These are phyloP conservation scores for Mesembrinibis cayennensis DNA, from an alignment of 2,113 vertebrate species.

Conservation along the genomic window DNA sequence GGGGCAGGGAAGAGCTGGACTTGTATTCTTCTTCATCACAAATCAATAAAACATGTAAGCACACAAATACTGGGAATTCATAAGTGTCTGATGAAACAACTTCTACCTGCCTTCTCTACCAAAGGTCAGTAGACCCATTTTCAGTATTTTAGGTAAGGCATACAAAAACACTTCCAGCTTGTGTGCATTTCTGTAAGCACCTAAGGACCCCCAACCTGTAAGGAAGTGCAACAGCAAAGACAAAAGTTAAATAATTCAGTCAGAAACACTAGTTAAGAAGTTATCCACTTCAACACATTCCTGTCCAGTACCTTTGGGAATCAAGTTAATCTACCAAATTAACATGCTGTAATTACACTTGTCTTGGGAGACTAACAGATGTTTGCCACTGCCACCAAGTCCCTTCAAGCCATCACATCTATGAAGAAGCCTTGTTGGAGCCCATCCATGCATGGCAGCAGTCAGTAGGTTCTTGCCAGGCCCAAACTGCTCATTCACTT, in stretches of 20 bases:
- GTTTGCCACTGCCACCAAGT: not conserved
- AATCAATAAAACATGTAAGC: not conserved
- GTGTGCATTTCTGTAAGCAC: not conserved
- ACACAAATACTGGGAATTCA: not conserved
- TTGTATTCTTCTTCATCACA: not conserved
- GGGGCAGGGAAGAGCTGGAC: not conserved
- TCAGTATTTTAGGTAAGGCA: not conserved
- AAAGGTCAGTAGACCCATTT: not conserved
- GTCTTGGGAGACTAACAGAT: not conserved
- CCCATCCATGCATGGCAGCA: not conserved
- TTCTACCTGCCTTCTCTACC: not conserved
- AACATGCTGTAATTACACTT: not conserved
- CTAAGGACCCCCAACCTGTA: not conserved
- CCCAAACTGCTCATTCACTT: not conserved
- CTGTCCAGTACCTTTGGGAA: not conserved
- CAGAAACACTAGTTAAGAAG: not conserved
- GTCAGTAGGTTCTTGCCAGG: not conserved
- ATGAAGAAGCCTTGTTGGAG: not conserved
- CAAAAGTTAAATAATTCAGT: not conserved
- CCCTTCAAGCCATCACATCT: not conserved
- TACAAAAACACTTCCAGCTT: not conserved
- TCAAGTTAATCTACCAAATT: not conserved
- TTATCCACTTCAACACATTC: not conserved
- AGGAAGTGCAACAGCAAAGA: not conserved
- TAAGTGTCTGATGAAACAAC: not conserved